Conservation (phyloP, 2,113 vertebrate species). For the Cyprinus carpio region DNA sequence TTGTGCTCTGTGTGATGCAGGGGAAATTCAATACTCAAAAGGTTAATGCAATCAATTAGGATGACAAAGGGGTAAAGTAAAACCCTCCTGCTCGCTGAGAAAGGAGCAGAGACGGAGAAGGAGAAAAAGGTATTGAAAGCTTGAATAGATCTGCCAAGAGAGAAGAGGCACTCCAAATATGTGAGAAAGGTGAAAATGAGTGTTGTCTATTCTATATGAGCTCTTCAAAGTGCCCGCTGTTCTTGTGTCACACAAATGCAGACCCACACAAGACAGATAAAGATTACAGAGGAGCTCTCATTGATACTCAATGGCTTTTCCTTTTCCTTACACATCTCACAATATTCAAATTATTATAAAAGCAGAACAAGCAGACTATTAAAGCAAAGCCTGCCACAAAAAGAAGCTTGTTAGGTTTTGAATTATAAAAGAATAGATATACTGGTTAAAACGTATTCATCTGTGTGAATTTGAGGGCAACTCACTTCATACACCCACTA, state of each 20-base stretch:
- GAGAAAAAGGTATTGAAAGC: slow-evolving; percentile 77
- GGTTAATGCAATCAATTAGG: slow-evolving; percentile 99
- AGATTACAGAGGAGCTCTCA: slow-evolving; percentile 13
- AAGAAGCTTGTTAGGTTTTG: neutral
- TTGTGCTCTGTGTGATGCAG: slow-evolving; percentile 95
- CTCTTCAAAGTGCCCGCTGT: slow-evolving; percentile 64
- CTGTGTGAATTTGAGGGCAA: neutral
- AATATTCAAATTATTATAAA: neutral
- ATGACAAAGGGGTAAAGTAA: slow-evolving; percentile 99
- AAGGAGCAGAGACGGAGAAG: slow-evolving; percentile 76
- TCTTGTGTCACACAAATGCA: slow-evolving; percentile 54
- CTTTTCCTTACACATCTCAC: neutral
- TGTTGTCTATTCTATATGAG: slow-evolving; percentile 75
- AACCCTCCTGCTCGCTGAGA: slow-evolving; percentile 94
- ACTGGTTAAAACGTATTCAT: neutral
- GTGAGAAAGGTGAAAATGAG: slow-evolving; percentile 66
- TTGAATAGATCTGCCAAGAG: slow-evolving; percentile 75
- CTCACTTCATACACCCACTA: slow-evolving; percentile 10
- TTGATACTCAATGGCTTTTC: neutral
- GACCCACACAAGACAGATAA: slow-evolving; percentile 58
- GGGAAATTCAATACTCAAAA: slow-evolving; percentile 99
- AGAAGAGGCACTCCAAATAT: slow-evolving; percentile 73
- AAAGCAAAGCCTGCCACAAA: neutral
- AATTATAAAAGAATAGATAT: neutral
- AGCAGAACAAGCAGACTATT: neutral